These are phyloP conservation scores for Celastrina argiolus DNA, from an alignment of 2,888 invertebrate species.

Conservation along the genomic window DNA sequence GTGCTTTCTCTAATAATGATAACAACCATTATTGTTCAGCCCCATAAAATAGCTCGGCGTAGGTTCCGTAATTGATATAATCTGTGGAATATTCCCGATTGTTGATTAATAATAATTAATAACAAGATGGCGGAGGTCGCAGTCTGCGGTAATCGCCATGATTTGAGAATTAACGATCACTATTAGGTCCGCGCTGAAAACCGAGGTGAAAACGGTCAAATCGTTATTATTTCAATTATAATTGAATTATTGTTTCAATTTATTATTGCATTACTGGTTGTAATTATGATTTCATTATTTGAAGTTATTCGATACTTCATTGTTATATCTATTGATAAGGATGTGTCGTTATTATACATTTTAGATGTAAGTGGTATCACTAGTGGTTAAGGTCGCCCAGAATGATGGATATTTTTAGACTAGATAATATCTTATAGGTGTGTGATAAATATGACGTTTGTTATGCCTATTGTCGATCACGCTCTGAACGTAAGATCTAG, in stretches of 20 bases:
- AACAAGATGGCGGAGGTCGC: conserved; percentile 2
- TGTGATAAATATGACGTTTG: too few species aligned
- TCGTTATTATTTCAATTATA: not conserved
- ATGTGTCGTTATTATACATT: too few species aligned
- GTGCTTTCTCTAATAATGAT: too few species aligned
- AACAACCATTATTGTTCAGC: not conserved
- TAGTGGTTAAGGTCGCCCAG: too few species aligned
- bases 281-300: not conserved
- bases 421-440: too few species aligned
- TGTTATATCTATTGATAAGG: too few species aligned
- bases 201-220: conserved; percentile 4
- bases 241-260: not conserved
- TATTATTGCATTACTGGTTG: not conserved
- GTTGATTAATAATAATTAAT: conserved; percentile 8
- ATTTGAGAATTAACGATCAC: not conserved
- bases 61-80: conserved; percentile 5
- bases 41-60: conserved; percentile 7
- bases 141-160: not conserved
- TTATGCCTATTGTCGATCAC: too few species aligned
- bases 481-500: too few species aligned
- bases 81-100: conserved; percentile 2
- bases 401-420: too few species aligned
- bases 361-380: too few species aligned
- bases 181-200: not conserved
- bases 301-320: too few species aligned